Percentiles rank a stretch among this genome's conserved stretches.
phyloP scores from a whole-genome alignment of 2,113 vertebrate species.

The Crypturellus undulatus region DNA sequence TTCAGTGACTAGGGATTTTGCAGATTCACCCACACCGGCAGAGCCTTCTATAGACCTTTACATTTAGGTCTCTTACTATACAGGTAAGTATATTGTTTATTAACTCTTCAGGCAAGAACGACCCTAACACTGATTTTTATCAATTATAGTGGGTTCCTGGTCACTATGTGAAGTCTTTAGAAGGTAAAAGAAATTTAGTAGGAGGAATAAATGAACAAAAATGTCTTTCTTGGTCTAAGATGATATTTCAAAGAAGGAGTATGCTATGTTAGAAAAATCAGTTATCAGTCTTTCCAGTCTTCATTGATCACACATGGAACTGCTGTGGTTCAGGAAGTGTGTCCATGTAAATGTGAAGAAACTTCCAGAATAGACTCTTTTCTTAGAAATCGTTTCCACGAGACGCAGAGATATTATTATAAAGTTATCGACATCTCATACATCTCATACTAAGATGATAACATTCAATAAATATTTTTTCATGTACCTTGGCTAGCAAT shows the following conservation, averaged over 20 bases:
- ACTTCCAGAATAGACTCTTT: background rate
- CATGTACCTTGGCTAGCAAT: background rate
- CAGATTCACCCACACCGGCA: rapidly evolving
- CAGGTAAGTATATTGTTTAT: rapidly evolving
- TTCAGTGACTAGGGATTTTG: background rate
- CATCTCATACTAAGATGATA: background rate
- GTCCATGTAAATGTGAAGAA: background rate
- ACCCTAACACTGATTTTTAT: background rate
- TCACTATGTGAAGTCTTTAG: background rate
- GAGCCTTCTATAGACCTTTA: background rate
- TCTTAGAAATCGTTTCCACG: background rate
- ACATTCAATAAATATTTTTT: background rate
- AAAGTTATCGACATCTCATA: background rate
- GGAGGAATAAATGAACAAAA: background rate
- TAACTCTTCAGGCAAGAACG: background rate
- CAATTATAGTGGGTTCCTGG: background rate
- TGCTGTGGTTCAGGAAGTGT: background rate
- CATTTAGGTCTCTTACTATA: background rate
- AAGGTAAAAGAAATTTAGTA: background rate
- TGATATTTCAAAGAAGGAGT: background rate
- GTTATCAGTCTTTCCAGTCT: background rate
- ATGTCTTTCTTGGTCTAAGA: background rate
- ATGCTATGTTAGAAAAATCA: background rate
- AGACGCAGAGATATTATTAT: background rate
- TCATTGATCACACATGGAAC: background rate